Conservation (phyloP, 2,797 vertebrate genomes). For the Gobio occitaniae region DNA sequence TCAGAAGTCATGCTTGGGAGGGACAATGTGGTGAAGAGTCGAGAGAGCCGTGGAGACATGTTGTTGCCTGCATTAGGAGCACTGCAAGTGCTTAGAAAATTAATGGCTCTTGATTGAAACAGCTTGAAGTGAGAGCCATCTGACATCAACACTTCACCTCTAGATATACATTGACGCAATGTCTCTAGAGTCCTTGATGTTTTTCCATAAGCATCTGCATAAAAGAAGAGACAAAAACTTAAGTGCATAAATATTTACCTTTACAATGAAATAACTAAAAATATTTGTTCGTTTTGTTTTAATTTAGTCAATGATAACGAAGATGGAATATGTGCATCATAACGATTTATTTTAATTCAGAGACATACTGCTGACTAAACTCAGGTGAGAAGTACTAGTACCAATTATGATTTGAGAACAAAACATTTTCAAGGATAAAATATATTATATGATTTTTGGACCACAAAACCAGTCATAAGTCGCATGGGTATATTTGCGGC, state of each 20-base stretch:
- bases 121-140: conserved; percentile 69
- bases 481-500: no score
- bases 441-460: neutral
- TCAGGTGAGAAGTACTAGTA: neutral
- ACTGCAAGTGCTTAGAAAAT: conserved; percentile 79
- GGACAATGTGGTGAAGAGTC: conserved; percentile 82
- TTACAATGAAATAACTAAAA: neutral
- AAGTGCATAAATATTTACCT: neutral
- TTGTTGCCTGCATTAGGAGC: conserved; percentile 60
- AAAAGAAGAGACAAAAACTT: neutral
- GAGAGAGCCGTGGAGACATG: conserved; percentile 79
- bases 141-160: conserved; percentile 70
- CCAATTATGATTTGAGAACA: neutral
- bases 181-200: conserved; percentile 80
- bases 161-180: conserved; percentile 82
- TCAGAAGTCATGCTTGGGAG: conserved; percentile 74
- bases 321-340: neutral
- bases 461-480: neutral
- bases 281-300: no score
- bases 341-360: neutral
- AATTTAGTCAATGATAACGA: no score
- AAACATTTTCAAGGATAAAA: neutral
- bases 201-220: conserved; percentile 75
- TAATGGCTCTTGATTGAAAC: conserved; percentile 67
- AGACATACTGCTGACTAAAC: neutral